Evolutionary conservation across 2,113 vertebrate genomes (phyloP).

Genomic region (Vulpes lagopus): DNA sequence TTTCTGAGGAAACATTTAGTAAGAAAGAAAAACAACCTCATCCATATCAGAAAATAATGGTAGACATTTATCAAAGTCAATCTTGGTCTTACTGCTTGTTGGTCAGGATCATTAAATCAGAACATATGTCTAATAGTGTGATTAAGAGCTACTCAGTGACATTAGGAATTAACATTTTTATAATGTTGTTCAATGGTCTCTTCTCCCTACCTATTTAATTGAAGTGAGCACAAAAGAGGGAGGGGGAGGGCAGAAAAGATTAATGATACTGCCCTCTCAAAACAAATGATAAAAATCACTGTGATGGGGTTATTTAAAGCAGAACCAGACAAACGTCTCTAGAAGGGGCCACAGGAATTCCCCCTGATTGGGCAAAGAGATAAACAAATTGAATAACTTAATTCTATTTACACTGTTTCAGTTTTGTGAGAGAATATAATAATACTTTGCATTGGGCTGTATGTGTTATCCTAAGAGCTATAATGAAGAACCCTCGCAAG

Average conservation of each 20-base stretch:
- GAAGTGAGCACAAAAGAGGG: conserved; percentile 58
- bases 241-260: conserved; percentile 63
- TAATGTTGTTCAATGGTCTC: conserved; percentile 73
- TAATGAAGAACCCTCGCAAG: not conserved
- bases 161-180: conserved; percentile 81
- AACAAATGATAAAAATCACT: conserved; percentile 71
- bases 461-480: not conserved
- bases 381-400: not conserved
- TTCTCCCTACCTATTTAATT: conserved; percentile 79
- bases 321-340: conserved; percentile 63
- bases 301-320: conserved; percentile 73
- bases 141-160: conserved; percentile 73
- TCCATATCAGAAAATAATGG: conserved; percentile 79
- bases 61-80: conserved; percentile 83
- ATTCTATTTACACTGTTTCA: not conserved
- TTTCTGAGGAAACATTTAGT: conserved; percentile 75
- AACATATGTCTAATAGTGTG: conserved; percentile 75
- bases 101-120: conserved; percentile 80
- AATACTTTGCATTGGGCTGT: not conserved
- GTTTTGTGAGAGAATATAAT: not conserved
- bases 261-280: conserved; percentile 67
- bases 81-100: conserved; percentile 69
- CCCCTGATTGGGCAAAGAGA: conserved; percentile 7
- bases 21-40: conserved; percentile 81
- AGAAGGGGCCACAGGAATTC: conserved; percentile 1